These are phyloP conservation scores for Aphelenchoides bicaudatus DNA, from an alignment of 2,888 invertebrate genomes.

Conservation along the genomic window DNA sequence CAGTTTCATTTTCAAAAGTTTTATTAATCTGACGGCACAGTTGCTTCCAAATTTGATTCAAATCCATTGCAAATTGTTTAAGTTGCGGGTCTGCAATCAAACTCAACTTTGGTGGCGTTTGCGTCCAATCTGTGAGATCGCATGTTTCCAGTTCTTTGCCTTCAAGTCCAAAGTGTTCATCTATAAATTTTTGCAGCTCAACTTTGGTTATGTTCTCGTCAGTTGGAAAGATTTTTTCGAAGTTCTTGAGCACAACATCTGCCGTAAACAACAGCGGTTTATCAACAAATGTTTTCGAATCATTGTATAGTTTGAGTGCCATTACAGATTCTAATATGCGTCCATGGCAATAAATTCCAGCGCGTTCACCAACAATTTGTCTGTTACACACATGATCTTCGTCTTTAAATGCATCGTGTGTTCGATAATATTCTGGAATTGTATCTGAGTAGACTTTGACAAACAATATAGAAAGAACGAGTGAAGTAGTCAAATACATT, in stretches of 20 bases:
- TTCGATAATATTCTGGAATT: neutral
- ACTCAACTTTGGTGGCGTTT: constrained; percentile 71
- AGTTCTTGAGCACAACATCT: constrained; percentile 16
- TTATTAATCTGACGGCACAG: constrained; percentile 60
- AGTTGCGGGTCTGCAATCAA: constrained; percentile 70
- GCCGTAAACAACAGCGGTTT: constrained; percentile 24
- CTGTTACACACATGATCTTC: constrained; percentile 61
- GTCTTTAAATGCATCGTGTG: constrained; percentile 62
- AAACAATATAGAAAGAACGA: neutral
- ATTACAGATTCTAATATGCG: constrained; percentile 49
- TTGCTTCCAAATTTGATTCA: constrained; percentile 63
- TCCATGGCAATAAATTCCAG: constrained; percentile 52
- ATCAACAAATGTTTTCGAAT: constrained; percentile 38
- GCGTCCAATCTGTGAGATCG: constrained; percentile 49
- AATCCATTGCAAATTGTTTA: constrained; percentile 71
- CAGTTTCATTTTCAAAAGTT: constrained; percentile 31
- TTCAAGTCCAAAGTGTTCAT: constrained; percentile 49
- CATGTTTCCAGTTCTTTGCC: constrained; percentile 53
- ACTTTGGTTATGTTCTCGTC: constrained; percentile 33
- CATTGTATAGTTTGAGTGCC: constrained; percentile 37
- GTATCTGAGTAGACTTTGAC: neutral
- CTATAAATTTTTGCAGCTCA: constrained; percentile 45
- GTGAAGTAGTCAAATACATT: too few relatives aligned
- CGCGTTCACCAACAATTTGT: constrained; percentile 7
- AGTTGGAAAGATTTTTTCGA: constrained; percentile 37